Evolutionary conservation across 2,888 invertebrate species (phyloP).

Genomic region (Chaetogeoica ovagalla): DNA sequence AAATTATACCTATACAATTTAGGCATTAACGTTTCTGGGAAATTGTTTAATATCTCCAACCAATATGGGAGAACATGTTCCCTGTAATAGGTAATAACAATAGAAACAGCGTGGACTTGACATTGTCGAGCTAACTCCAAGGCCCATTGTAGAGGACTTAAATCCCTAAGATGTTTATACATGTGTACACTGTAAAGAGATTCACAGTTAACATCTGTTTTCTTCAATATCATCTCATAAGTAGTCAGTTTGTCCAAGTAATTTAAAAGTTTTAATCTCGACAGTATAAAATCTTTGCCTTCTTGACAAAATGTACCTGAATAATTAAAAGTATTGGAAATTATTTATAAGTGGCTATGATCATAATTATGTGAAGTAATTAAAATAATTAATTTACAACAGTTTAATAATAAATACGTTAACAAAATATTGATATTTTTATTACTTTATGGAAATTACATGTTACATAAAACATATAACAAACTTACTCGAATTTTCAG

Average conservation of each 20-base stretch:
- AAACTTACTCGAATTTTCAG: conserved; percentile 43
- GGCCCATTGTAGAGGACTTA: conserved; percentile 68
- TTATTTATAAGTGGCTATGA: background rate
- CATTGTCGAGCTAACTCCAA: conserved; percentile 71
- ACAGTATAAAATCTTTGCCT: conserved; percentile 44
- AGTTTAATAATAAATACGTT: too few relatives aligned
- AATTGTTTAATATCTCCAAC: conserved; percentile 68
- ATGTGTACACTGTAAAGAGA: conserved; percentile 68
- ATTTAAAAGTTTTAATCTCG: conserved; percentile 44
- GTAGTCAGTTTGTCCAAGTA: conserved; percentile 48
- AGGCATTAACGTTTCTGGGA: conserved; percentile 75
- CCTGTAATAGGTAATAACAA: conserved; percentile 71
- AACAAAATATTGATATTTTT: too few relatives aligned
- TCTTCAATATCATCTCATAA: conserved; percentile 47
- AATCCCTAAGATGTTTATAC: conserved; percentile 71
- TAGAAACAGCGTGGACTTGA: conserved; percentile 69
- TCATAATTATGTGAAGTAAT: too few relatives aligned
- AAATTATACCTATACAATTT: conserved; percentile 64
- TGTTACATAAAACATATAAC: background rate
- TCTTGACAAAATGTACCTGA: conserved; percentile 25
- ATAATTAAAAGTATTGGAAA: background rate
- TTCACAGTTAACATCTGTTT: conserved; percentile 60
- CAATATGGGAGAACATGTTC: conserved; percentile 65
- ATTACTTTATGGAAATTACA: too few relatives aligned
- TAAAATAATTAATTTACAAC: too few relatives aligned